Conservation (phyloP, 2,113 vertebrate species). For the Scortum barcoo region DNA sequence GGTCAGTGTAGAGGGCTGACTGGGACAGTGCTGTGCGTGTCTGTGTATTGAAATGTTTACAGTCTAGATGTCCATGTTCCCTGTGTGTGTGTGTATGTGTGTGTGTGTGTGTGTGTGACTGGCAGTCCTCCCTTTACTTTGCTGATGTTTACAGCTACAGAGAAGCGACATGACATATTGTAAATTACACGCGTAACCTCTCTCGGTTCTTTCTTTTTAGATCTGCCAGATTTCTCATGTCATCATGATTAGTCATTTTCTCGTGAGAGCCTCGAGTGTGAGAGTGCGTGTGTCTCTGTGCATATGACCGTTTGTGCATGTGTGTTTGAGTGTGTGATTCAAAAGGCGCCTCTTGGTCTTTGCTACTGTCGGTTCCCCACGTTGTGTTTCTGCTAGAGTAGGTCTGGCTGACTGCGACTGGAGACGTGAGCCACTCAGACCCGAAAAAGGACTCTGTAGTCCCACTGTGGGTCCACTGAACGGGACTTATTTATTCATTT, state of each 20-base stretch:
- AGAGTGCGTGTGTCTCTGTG: conserved; percentile 39
- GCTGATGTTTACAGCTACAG: conserved; percentile 81
- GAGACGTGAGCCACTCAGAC: conserved; percentile 61
- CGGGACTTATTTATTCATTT: conserved; percentile 79
- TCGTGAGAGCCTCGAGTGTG: conserved; percentile 50
- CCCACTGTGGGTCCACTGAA: conserved; percentile 63
- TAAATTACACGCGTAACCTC: conserved; percentile 64
- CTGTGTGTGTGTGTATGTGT: conserved; percentile 47
- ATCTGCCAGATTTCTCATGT: conserved; percentile 64
- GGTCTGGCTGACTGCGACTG: conserved; percentile 58
- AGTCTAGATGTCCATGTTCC: conserved; percentile 77
- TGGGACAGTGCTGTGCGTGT: conserved; percentile 54
- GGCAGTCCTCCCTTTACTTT: conserved; percentile 79
- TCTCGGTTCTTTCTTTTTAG: conserved; percentile 63
- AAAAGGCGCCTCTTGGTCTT: conserved; percentile 53
- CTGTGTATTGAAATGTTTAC: conserved; percentile 83
- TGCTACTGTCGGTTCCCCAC: conserved; percentile 56
- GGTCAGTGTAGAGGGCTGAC: conserved; percentile 53
- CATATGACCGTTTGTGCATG: conserved; percentile 53
- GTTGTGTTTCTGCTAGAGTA: conserved; percentile 69
- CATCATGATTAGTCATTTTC: conserved; percentile 59
- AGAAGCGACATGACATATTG: conserved; percentile 71
- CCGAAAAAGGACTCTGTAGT: conserved; percentile 60
- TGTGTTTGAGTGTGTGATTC: conserved; percentile 53
- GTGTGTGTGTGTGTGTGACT: conserved; percentile 56